Percentiles rank a stretch among this genome's conserved stretches.
Evolutionary conservation across 2,797 vertebrate genomes (phyloP).

Genomic region (Muraenolepis orangiensis): DNA sequence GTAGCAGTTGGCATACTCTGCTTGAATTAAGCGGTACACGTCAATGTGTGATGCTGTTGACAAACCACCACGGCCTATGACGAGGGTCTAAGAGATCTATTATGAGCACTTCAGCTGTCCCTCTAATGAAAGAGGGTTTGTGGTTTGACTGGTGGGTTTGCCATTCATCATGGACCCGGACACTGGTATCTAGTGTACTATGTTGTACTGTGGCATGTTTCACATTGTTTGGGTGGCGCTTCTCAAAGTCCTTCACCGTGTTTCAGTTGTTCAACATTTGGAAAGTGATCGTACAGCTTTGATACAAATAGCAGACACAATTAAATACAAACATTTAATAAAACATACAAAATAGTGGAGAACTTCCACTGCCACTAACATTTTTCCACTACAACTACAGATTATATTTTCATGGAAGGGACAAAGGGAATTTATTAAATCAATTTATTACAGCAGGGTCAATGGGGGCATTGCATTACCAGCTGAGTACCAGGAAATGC

Average conservation of each 20-base stretch:
- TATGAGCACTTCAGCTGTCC: neutral
- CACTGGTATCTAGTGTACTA: neutral
- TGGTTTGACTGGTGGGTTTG: neutral
- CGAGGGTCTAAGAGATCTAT: neutral
- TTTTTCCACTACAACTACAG: neutral
- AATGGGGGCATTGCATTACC: neutral
- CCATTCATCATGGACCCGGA: neutral
- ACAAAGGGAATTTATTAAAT: neutral
- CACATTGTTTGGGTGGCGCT: neutral
- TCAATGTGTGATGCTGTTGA: neutral
- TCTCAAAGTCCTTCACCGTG: neutral
- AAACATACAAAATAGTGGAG: neutral
- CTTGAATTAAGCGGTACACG: neutral
- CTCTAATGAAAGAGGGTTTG: neutral
- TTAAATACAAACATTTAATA: no score
- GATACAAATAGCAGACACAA: neutral
- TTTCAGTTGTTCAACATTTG: neutral
- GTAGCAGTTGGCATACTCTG: neutral
- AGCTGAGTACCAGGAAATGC: neutral
- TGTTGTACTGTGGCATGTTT: neutral
- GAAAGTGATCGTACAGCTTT: neutral
- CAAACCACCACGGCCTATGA: neutral
- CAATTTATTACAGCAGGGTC: neutral
- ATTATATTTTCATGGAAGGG: neutral
- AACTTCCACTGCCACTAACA: neutral